These are phyloP conservation scores for Crenuchus spilurus DNA, from an alignment of 2,797 vertebrate genomes.

Conservation along the genomic window DNA sequence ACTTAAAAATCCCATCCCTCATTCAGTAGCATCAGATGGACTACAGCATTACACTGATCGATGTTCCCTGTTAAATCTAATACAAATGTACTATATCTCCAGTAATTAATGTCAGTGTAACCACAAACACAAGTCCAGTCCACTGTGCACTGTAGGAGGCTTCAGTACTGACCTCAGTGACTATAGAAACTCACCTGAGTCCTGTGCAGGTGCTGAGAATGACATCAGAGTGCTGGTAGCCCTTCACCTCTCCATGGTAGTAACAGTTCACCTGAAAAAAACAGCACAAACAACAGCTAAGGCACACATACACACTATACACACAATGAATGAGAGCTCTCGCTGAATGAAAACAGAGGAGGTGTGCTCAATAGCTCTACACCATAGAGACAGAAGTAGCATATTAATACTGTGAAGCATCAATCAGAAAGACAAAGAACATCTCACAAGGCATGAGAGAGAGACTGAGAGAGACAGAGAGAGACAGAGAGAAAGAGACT, in stretches of 20 bases:
- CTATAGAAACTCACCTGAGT: constrained; percentile 73
- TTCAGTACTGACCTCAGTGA: neutral
- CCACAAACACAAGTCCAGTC: neutral
- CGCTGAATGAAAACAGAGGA: neutral
- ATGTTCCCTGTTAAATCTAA: neutral
- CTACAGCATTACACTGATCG: neutral
- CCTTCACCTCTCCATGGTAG: constrained; percentile 80
- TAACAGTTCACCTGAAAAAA: constrained; percentile 78
- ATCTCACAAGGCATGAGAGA: neutral
- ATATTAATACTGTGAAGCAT: neutral
- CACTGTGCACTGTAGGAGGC: neutral
- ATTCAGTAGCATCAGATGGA: neutral
- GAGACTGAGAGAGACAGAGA: neutral
- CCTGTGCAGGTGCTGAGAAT: constrained; percentile 78
- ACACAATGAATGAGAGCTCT: neutral
- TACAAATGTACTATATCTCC: neutral
- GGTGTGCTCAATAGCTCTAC: neutral
- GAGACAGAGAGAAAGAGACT: neutral
- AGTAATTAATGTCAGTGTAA: constrained; percentile 10
- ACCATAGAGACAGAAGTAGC: neutral
- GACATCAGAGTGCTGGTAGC: constrained; percentile 71
- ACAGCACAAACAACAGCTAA: constrained; percentile 39
- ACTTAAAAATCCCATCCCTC: neutral
- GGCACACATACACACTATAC: neutral
- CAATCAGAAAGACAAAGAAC: neutral